Evolutionary conservation across 2,113 vertebrate genomes (phyloP), one percentile per base, ranked within the genome.

Genomic region (Orycteropus afer): DNA sequence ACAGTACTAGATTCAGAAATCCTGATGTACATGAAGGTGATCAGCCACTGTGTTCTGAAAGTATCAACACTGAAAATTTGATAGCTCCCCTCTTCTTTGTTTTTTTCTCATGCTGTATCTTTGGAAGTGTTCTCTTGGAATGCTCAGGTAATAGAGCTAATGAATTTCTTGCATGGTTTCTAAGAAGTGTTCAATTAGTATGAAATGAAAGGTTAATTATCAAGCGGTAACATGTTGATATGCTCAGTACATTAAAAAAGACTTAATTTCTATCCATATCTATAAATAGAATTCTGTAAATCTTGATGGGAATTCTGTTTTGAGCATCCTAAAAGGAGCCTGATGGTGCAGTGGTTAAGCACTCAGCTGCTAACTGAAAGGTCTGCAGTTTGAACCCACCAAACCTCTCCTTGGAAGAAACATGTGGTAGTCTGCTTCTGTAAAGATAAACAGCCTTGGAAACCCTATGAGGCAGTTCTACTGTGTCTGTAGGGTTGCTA

Each of bases 111-210:
- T 40, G 51, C 3, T 13, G 42, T 25, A 42, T 79, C n/a, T 91
- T 79, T 93, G 71, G 29, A 89, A 89, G 29, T 84, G 45, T 83
- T 45, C 22, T 1, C 90, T 80, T 93, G 81, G 71, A 84, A 87
- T 84, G 65, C 32, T 10, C 23, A 37, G 32, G 76, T 84, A 77
- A 85, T 45, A 74, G 61, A 90, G 42, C 37, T 74, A 73, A 22
- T 51, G 49, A 74, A 73, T 92, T 53, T 29, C 25, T 53, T 81
- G 63, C 61, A 23, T 78, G 77, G 63, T 73, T 65, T 94, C 96
- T 90, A 5, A 32, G 37, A 89, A 67, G 27, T 93, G 65, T 80
- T 18, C 76, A 80, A 22, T 59, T 67, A 59, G 63, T 80, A 53
- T n/a, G 0, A 18, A 23, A 0, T 8, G 71, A 85, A 22, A 93